A percentile compares a stretch with the other conserved stretches of the same genome.
Evolutionary conservation across 2,888 invertebrate species (phyloP).

Genomic region (Carpatolechia fugitivella): DNA sequence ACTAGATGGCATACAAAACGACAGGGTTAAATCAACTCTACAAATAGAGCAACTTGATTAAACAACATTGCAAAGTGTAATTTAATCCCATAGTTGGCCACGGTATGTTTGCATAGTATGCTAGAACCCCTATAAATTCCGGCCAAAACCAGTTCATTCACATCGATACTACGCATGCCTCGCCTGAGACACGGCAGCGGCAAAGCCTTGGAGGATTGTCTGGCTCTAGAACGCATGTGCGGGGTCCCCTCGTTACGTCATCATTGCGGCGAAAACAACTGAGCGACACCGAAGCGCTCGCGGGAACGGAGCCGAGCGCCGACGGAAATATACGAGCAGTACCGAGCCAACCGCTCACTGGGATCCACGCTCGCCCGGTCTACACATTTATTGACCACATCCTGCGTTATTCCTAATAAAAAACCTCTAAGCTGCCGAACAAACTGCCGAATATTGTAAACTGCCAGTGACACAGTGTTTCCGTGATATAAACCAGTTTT

Average conservation of each 20-base stretch:
- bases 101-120: background rate
- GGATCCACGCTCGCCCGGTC: constrained; percentile 58
- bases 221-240: constrained; percentile 56
- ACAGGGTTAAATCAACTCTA: too few species aligned
- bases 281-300: constrained; percentile 18
- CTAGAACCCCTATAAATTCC: constrained; percentile 8
- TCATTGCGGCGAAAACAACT: constrained; percentile 18
- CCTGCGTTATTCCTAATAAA: constrained; percentile 49
- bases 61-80: background rate
- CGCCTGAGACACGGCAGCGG: background rate
- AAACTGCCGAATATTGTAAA: constrained; percentile 44
- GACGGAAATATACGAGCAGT: constrained; percentile 65
- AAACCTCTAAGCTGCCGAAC: constrained; percentile 45
- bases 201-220: constrained; percentile 35
- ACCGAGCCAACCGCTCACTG: constrained; percentile 55
- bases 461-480: constrained; percentile 48
- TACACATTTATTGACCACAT: constrained; percentile 66
- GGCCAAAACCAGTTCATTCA: constrained; percentile 21
- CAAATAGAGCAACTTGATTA: too few species aligned
- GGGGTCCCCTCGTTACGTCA: constrained; percentile 21
- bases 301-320: constrained; percentile 34
- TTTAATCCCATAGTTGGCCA: background rate
- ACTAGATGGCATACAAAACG: too few species aligned
- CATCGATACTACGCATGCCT: constrained; percentile 14
- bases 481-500: constrained; percentile 45